phyloP scores from a whole-genome alignment of 2,888 invertebrate species.

The Sylvicola cinctus region DNA sequence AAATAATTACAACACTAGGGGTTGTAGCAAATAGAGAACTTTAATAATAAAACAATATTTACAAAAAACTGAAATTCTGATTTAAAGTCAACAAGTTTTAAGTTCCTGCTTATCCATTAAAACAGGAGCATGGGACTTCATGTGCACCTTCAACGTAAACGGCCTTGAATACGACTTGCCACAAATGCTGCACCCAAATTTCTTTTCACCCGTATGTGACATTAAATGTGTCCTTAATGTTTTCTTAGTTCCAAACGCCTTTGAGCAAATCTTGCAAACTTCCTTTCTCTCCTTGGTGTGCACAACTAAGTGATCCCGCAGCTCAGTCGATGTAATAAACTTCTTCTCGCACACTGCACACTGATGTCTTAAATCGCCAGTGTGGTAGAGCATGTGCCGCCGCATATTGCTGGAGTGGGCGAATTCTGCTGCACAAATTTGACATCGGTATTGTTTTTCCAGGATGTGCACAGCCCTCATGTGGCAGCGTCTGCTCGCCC shows the following conservation, averaged over 20 bases:
- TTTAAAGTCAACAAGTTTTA: no score
- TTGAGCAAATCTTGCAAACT: constrained; percentile 5
- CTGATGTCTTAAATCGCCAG: constrained; percentile 5
- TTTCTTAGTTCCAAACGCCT: constrained; percentile 6
- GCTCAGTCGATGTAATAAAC: constrained; percentile 5
- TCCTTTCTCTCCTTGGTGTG: constrained; percentile 7
- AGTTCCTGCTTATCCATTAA: no score
- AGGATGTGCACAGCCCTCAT: constrained; percentile 5
- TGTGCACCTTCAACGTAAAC: constrained; percentile 5
- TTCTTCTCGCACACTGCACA: constrained; percentile 6
- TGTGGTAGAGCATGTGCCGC: constrained; percentile 5
- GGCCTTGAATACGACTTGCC: constrained; percentile 5
- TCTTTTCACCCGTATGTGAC: constrained; percentile 7
- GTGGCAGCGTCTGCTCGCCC: constrained; percentile 6
- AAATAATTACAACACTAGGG: no score
- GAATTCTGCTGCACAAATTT: constrained; percentile 5
- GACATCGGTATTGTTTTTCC: constrained; percentile 6
- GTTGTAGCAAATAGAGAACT: no score
- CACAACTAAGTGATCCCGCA: constrained; percentile 5
- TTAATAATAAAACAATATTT: no score
- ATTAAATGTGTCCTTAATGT: constrained; percentile 4
- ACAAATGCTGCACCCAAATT: constrained; percentile 6
- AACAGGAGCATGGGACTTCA: constrained; percentile 7
- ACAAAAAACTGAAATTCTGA: no score
- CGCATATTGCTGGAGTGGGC: constrained; percentile 5